A percentile compares a stretch with the other conserved stretches of the same genome.
These are phyloP conservation scores for Rhizoglyphus robini DNA, from an alignment of 1,140 invertebrate genomes.

Conservation along the genomic window DNA sequence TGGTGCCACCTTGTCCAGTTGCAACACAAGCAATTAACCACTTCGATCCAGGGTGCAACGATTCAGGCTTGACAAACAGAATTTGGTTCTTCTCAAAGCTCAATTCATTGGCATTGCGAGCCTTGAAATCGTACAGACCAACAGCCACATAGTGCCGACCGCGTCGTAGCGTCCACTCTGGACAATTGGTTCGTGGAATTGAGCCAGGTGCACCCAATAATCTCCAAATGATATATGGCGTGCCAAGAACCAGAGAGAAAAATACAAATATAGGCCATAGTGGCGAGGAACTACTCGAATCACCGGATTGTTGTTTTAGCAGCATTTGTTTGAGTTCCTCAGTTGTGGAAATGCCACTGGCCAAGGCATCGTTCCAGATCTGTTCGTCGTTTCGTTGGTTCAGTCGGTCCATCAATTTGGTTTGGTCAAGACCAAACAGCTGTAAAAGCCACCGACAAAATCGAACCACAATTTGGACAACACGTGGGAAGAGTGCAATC, in stretches of 20 bases:
- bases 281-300: constrained; percentile 11
- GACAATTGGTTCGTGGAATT: constrained; percentile 6
- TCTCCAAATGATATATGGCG: constrained; percentile 80
- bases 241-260: constrained; percentile 67
- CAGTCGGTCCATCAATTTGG: not conserved
- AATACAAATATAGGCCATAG: constrained; percentile 54
- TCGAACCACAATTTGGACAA: constrained; percentile 65
- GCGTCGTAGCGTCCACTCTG: constrained; percentile 45
- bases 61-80: constrained; percentile 63
- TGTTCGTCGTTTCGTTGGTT: constrained; percentile 32
- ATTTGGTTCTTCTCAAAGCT: constrained; percentile 58
- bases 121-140: constrained; percentile 59
- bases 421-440: constrained; percentile 42
- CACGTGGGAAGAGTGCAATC: constrained; percentile 57
- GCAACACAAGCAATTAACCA: constrained; percentile 35
- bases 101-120: constrained; percentile 57
- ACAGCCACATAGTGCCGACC: constrained; percentile 53
- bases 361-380: constrained; percentile 31
- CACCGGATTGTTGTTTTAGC: not conserved
- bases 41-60: constrained; percentile 18
- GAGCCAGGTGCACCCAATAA: constrained; percentile 47
- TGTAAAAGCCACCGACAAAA: constrained; percentile 38
- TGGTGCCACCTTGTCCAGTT: constrained; percentile 29
- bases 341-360: constrained; percentile 18
- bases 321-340: not conserved